A percentile compares a stretch with the other conserved stretches of the same genome.
These are phyloP conservation scores for Andinoacara biseriatus DNA, from an alignment of 2,113 vertebrate species.

Conservation along the genomic window DNA sequence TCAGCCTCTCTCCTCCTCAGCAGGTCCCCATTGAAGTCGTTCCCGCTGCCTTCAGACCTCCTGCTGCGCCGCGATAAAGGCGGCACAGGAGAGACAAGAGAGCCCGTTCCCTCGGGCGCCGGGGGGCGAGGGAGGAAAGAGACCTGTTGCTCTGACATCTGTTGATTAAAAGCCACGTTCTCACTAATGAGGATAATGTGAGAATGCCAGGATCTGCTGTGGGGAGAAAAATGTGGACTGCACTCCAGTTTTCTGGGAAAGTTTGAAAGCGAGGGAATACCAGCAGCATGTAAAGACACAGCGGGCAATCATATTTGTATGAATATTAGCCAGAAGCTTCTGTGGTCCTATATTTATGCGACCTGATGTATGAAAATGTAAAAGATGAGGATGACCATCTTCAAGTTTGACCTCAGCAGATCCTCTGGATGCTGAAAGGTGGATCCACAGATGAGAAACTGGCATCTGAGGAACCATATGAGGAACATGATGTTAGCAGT, in stretches of 20 bases:
- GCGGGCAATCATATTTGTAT: background rate
- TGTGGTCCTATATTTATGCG: too few species aligned
- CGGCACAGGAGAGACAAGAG: constrained; percentile 30
- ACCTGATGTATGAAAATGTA: too few species aligned
- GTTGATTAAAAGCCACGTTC: constrained; percentile 16
- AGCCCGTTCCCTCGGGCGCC: background rate
- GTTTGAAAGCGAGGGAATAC: background rate
- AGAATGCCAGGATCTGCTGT: background rate
- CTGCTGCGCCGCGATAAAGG: constrained; percentile 43
- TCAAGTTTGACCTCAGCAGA: background rate
- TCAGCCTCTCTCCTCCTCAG: constrained; percentile 38
- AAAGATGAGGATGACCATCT: background rate
- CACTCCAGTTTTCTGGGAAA: background rate
- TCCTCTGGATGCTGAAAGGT: too few species aligned
- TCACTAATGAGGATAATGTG: background rate
- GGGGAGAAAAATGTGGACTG: background rate
- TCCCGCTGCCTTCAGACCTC: constrained; percentile 32
- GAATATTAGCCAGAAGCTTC: background rate
- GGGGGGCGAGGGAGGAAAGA: background rate
- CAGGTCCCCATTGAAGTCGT: constrained; percentile 48
- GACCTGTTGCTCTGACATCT: constrained; percentile 43
- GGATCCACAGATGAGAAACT: too few species aligned
- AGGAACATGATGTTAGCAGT: too few species aligned
- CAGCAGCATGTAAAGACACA: background rate
- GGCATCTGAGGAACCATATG: too few species aligned